Base-by-base conservation (phyloP, 2,797 vertebrate species). In the Martes flavigula region DNA sequence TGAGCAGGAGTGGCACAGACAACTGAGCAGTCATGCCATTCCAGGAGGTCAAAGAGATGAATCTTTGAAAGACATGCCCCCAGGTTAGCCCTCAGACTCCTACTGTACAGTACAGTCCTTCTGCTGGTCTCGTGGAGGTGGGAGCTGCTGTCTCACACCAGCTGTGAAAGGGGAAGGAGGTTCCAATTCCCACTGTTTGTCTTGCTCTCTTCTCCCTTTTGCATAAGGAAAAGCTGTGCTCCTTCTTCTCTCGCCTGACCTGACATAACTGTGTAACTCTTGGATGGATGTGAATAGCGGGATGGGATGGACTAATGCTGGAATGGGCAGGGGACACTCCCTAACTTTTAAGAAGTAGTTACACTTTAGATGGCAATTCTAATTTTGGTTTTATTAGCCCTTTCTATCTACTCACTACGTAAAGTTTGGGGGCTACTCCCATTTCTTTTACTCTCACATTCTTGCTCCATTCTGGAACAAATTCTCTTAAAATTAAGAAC, bases 401-500 rank as follows among this genome's bases (percentile, higher is more conserved):
- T 94, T 90, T 90, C 32, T 83, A 32, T 21, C 0, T 62, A 68
- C 5, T 91, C 51, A 60, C 21, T 87, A 14, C 4, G 15, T 90
- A 35, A 75, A 75, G 5, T 35, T 87, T 75, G 46, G 25, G 40
- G 18, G 27, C 7, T 92, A 70, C 11, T 82, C 51, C 25, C 0
- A 64, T 77, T 56, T 92, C 30, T 35, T 10, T 56, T 82, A 38
- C 17, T 54, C 18, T 18, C 27, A 66, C 64, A 20, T 77, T 86
- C 23, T 84, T 48, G 35, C 6, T 48, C 7, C n/a, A 21, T 77
- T 70, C 2, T 83, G 5, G 13, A 93, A 81, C 2, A 77, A 89
- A 75, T 60, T 5, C 23, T 94, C 32, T 23, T 60, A 81, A 95
- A 92, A 58, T 90, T 48, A 70, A 87, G 25, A 82, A 51, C 38